A percentile compares a stretch with the other conserved stretches of the same genome.
These are phyloP conservation scores for Stomorhina lunata DNA, from an alignment of 2,888 invertebrate genomes.

Conservation along the genomic window DNA sequence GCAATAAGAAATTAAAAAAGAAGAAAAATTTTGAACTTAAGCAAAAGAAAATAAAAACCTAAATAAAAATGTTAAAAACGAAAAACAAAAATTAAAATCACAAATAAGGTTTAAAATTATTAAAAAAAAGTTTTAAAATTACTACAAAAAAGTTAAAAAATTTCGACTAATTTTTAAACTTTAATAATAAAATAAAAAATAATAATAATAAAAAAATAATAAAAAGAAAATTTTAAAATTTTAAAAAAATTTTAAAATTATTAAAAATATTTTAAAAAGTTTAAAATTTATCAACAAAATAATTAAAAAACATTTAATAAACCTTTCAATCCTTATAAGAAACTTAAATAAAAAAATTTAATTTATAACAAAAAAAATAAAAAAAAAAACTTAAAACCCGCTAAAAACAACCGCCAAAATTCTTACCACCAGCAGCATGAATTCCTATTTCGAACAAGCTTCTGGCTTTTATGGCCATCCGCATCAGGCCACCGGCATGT, in stretches of 20 bases:
- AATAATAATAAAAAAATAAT: too few relatives aligned
- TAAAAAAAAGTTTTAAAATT: too few relatives aligned
- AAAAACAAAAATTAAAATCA: slow-evolving; percentile 44
- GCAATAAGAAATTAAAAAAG: slow-evolving; percentile 36
- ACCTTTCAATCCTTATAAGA: background rate
- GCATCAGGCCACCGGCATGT: slow-evolving; percentile 87
- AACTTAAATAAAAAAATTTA: slow-evolving; percentile 2
- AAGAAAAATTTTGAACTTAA: background rate
- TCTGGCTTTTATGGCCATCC: slow-evolving; percentile 97
- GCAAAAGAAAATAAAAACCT: slow-evolving; percentile 24
- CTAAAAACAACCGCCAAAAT: slow-evolving; percentile 78
- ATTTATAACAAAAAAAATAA: background rate
- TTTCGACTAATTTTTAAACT: too few relatives aligned
- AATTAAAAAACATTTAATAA: slow-evolving; percentile 5
- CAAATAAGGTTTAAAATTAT: too few relatives aligned
- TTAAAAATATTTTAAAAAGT: too few relatives aligned
- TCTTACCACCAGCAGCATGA: slow-evolving; percentile 84
- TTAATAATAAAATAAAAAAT: too few relatives aligned
- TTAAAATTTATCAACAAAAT: too few relatives aligned
- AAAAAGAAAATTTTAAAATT: too few relatives aligned
- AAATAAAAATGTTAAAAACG: slow-evolving; percentile 9
- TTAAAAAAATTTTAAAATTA: too few relatives aligned
- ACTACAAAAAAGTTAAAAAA: too few relatives aligned
- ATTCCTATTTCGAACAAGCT: slow-evolving; percentile 96
- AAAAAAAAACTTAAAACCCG: slow-evolving; percentile 1